Conservation (phyloP, 2,113 vertebrate genomes). For the Nestor notabilis region DNA sequence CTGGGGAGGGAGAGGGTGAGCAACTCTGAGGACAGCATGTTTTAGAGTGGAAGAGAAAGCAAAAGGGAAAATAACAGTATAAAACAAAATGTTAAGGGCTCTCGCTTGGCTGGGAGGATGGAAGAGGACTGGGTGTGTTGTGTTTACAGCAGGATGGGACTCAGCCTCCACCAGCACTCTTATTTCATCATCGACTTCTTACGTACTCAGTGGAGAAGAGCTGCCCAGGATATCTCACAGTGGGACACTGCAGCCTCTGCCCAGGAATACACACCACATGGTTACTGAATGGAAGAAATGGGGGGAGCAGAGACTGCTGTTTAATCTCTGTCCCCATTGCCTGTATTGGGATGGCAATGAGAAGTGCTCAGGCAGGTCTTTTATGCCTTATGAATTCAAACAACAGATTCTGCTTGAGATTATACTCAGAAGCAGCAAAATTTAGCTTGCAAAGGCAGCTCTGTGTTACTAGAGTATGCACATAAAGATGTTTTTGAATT, state of each 20-base stretch:
- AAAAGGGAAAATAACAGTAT: neutral
- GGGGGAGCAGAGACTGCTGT: neutral
- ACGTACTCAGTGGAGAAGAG: neutral
- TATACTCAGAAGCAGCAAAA: neutral
- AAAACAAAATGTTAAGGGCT: neutral
- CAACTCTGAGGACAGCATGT: neutral
- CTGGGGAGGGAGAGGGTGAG: neutral
- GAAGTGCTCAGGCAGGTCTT: neutral
- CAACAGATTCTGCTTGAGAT: neutral
- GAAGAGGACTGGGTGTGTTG: neutral
- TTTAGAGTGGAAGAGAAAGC: neutral
- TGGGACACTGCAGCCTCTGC: neutral
- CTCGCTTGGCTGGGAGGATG: neutral
- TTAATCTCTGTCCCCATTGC: neutral
- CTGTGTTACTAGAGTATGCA: neutral
- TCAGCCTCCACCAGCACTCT: neutral
- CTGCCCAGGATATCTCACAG: neutral
- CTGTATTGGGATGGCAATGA: neutral
- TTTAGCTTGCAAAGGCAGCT: neutral
- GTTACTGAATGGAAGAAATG: neutral
- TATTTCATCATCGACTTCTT: neutral
- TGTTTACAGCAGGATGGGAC: neutral
- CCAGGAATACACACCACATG: neutral
- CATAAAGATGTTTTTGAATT: neutral
- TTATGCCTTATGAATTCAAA: neutral